Conservation (phyloP, 1,140 invertebrate species). For the Zaprionus vittiger region DNA sequence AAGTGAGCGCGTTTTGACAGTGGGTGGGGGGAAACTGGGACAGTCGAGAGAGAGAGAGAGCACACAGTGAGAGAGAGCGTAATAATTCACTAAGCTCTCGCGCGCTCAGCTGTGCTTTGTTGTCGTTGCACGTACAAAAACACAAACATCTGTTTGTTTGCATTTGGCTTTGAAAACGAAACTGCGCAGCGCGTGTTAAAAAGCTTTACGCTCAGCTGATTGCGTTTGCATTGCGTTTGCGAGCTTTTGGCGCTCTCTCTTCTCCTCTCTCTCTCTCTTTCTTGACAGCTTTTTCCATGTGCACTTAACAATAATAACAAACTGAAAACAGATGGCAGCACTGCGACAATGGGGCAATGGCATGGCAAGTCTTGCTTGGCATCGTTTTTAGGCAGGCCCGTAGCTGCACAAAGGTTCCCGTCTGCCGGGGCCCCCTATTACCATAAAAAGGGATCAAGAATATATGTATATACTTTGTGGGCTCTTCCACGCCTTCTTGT, state of each 20-base stretch:
- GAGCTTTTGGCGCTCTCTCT: conserved; percentile 26
- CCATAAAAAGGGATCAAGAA: too few species aligned
- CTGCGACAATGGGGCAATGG: conserved; percentile 33
- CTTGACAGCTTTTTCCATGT: conserved; percentile 31
- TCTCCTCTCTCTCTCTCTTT: neutral
- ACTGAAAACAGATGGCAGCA: conserved; percentile 40
- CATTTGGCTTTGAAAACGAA: conserved; percentile 34
- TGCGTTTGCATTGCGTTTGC: conserved; percentile 45
- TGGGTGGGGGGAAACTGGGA: conserved; percentile 28
- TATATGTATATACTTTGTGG: too few species aligned
- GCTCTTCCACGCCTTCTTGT: too few species aligned
- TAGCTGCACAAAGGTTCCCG: too few species aligned
- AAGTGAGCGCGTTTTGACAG: conserved; percentile 43
- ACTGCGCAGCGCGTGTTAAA: conserved; percentile 52
- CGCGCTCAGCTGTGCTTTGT: conserved; percentile 66
- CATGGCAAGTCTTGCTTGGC: conserved; percentile 1
- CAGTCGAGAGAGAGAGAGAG: conserved; percentile 14
- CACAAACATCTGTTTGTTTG: conserved; percentile 57
- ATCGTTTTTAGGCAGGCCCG: neutral
- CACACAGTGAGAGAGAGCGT: neutral
- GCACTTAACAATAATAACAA: conserved; percentile 25
- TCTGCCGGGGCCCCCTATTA: too few species aligned
- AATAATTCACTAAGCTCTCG: conserved; percentile 45
- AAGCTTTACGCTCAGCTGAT: conserved; percentile 54
- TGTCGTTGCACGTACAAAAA: conserved; percentile 49